Base-by-base conservation (phyloP, 2,888 invertebrate genomes). In the Cosmopolites sordidus region DNA sequence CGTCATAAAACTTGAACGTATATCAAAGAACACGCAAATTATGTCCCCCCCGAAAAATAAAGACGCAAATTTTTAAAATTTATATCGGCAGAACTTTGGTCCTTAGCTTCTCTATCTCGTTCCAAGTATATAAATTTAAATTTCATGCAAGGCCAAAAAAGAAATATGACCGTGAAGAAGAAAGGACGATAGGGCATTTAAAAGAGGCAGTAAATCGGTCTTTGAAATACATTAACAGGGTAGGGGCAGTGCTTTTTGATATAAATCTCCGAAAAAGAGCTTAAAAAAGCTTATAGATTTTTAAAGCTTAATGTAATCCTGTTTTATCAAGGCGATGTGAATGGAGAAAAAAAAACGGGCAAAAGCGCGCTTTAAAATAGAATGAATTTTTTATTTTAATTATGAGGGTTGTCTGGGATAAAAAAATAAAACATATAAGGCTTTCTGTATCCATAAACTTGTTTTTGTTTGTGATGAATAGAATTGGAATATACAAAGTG, bases 201-300 rank as follows among this genome's bases (percentile, higher is more conserved):
- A 37, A 58, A 60, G 51, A 51, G 56, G 48, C 53, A 53, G 43
- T 51, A 56, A 54, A 51, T 58, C 51, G 59, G 51, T 54, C 56
- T 58, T 48, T 43, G 46, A 57, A 59, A 60, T 60, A 60, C 51
- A 58, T 59, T 60, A 58, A 59, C 59, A 56, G 47, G 48, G 54
- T 38, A 50, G 48, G 51, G 60, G 60, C 55, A 55, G 58, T 49
- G 49, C 57, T 40, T 40, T 40, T 40, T 16, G 40, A 14, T 16
- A 40, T 40, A 40, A 40, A 40, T 40, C 40, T 16, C 16, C 9
- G 16, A 43, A 29, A 49, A 42, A 37, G 40, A 8, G 40, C 16
- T 11, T 30, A 9, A 38, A 40, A 27, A 43, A 37, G 22, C 16
- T 42, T 49, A 43, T 49, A 16, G 48, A 27, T 49, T 43, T 49